phyloP scores from a whole-genome alignment of 1,140 invertebrate genomes.

The Papilio dardanus region DNA sequence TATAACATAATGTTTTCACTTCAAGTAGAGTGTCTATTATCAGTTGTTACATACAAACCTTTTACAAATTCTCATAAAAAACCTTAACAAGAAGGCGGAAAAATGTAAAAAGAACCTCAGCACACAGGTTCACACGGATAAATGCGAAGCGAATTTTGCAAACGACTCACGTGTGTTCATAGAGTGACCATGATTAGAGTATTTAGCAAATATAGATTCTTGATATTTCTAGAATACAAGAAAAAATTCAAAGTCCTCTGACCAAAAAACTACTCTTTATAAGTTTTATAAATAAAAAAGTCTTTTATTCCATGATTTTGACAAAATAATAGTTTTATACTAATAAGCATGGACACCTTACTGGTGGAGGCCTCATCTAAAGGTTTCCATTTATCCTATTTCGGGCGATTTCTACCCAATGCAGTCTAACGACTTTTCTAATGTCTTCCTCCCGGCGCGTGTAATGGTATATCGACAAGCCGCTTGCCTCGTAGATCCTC shows the following conservation, averaged over 20 bases:
- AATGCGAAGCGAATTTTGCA: slow-evolving; percentile 64
- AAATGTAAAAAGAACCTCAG: slow-evolving; percentile 57
- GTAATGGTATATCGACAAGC: too few relatives aligned
- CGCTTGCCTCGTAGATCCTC: too few relatives aligned
- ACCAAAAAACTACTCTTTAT: too few relatives aligned
- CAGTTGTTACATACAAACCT: not conserved
- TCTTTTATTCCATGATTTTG: too few relatives aligned
- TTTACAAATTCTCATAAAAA: slow-evolving; percentile 41
- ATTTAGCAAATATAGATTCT: not conserved
- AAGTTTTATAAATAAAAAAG: too few relatives aligned
- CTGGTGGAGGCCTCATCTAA: too few relatives aligned
- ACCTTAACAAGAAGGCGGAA: slow-evolving; percentile 48
- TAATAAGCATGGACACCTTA: too few relatives aligned
- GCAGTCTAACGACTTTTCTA: too few relatives aligned
- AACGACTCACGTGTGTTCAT: slow-evolving; percentile 65
- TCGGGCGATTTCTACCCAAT: too few relatives aligned
- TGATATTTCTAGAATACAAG: not conserved
- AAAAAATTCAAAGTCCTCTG: not conserved
- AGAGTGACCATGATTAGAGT: slow-evolving; percentile 50
- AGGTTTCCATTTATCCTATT: too few relatives aligned
- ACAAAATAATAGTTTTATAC: too few relatives aligned
- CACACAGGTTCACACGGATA: slow-evolving; percentile 66
- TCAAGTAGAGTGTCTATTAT: not conserved
- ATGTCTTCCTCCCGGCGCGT: too few relatives aligned
- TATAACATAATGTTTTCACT: slow-evolving; percentile 31